Evolutionary conservation across 2,113 vertebrate genomes (phyloP).

Genomic region (Capra hircus): DNA sequence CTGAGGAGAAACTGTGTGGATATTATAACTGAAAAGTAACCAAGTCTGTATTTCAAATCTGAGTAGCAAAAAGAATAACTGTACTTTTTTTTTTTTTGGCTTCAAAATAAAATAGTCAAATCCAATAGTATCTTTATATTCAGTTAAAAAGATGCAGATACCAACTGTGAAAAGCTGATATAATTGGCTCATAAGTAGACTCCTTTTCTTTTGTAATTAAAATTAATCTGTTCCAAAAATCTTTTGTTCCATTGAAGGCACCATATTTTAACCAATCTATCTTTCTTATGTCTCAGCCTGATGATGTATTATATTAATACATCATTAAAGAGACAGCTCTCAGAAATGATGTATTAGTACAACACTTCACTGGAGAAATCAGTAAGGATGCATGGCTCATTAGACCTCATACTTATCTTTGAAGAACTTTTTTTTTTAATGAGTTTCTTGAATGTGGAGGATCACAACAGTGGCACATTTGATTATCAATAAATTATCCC

Average conservation of each 20-base stretch:
- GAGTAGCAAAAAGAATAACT: background rate
- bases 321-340: slow-evolving; percentile 59
- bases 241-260: slow-evolving; percentile 15
- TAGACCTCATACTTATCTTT: background rate
- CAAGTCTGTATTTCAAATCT: background rate
- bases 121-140: background rate
- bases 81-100: background rate
- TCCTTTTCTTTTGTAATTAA: slow-evolving; percentile 12
- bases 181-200: background rate
- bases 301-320: slow-evolving; percentile 44
- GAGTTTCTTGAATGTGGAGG: background rate
- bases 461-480: background rate
- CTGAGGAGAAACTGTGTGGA: background rate
- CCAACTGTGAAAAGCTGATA: background rate
- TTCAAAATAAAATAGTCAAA: background rate
- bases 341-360: slow-evolving; percentile 52
- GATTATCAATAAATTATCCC: background rate
- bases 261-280: slow-evolving; percentile 20
- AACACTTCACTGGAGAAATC: background rate
- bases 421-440: background rate
- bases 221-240: slow-evolving; percentile 26
- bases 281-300: slow-evolving; percentile 42
- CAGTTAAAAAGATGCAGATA: background rate
- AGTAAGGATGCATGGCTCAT: background rate
- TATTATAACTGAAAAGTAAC: background rate